These are phyloP conservation scores for Drosophila busckii DNA, from an alignment of 1,140 invertebrate species.

Conservation along the genomic window DNA sequence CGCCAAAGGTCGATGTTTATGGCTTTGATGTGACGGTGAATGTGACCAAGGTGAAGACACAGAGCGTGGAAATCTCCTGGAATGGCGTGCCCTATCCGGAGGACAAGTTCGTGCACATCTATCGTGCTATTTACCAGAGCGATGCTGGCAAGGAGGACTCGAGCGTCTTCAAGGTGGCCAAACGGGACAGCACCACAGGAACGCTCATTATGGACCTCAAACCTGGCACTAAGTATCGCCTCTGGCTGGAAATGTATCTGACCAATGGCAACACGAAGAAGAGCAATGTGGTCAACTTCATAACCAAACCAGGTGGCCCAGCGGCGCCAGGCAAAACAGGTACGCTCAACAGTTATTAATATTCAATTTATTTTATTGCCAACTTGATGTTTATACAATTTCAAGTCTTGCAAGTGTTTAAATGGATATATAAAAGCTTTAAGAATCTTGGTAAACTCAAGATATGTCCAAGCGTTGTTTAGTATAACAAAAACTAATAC, in stretches of 20 bases:
- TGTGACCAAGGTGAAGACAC: constrained; percentile 86
- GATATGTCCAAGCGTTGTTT: background rate
- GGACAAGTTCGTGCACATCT: constrained; percentile 94
- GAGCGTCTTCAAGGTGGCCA: constrained; percentile 90
- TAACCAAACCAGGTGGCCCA: constrained; percentile 87
- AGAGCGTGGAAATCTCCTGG: constrained; percentile 88
- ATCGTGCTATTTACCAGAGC: constrained; percentile 89
- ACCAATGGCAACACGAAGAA: constrained; percentile 93
- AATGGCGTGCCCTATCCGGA: constrained; percentile 90
- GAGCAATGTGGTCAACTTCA: constrained; percentile 91
- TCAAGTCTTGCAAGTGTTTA: constrained; percentile 58
- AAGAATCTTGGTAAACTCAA: constrained; percentile 58
- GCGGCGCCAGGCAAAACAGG: constrained; percentile 73
- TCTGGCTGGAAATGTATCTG: constrained; percentile 92
- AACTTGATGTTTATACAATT: constrained; percentile 9
- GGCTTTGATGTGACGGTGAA: constrained; percentile 89
- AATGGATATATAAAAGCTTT: constrained; percentile 55
- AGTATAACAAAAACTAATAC: background rate
- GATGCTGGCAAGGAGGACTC: constrained; percentile 87
- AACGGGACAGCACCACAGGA: constrained; percentile 86
- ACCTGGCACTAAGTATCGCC: constrained; percentile 89
- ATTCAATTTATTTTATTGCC: background rate
- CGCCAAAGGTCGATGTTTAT: constrained; percentile 85
- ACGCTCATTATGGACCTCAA: constrained; percentile 86
- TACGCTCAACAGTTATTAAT: no score